Conservation (phyloP, 1,140 invertebrate species). For the Zaprionus capensis region DNA sequence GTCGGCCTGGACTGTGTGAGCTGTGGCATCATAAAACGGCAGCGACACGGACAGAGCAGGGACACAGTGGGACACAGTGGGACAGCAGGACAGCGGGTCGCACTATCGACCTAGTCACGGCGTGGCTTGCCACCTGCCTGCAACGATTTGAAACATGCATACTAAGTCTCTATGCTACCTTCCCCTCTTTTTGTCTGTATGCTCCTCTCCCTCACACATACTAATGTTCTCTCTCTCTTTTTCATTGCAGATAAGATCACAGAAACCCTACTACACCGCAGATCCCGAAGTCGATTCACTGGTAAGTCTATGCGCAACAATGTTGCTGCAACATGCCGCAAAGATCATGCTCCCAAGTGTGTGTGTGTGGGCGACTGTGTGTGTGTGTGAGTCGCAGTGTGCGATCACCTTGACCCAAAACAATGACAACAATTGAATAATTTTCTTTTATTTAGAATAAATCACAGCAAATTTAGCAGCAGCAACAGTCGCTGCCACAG, state of each 20-base stretch:
- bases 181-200: conserved; percentile 2
- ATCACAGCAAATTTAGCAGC: conserved; percentile 78
- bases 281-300: conserved; percentile 99
- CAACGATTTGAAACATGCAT: conserved; percentile 44
- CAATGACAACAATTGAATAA: conserved; percentile 80
- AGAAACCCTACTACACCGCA: conserved; percentile 98
- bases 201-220: conserved; percentile 82
- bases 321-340: conserved; percentile 66
- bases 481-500: conserved; percentile 63
- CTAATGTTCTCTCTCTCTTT: conserved; percentile 64
- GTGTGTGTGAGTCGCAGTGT: conserved; percentile 26
- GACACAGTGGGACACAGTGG: conserved; percentile 19
- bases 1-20: conserved; percentile 6
- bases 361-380: conserved; percentile 19
- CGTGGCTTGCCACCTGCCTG: conserved; percentile 50
- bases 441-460: conserved; percentile 83
- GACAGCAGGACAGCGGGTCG: conserved; percentile 1
- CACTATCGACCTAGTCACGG: conserved; percentile 43
- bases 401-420: conserved; percentile 80
- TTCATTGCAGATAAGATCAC: conserved; percentile 96
- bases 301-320: conserved; percentile 89
- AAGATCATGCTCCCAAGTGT: conserved; percentile 59
- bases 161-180: conserved; percentile 23
- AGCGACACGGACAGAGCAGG: conserved; percentile 42
- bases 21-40: conserved; percentile 69